These are phyloP conservation scores for Melikaiella ostensackeni DNA, from an alignment of 2,888 invertebrate genomes.

Conservation along the genomic window DNA sequence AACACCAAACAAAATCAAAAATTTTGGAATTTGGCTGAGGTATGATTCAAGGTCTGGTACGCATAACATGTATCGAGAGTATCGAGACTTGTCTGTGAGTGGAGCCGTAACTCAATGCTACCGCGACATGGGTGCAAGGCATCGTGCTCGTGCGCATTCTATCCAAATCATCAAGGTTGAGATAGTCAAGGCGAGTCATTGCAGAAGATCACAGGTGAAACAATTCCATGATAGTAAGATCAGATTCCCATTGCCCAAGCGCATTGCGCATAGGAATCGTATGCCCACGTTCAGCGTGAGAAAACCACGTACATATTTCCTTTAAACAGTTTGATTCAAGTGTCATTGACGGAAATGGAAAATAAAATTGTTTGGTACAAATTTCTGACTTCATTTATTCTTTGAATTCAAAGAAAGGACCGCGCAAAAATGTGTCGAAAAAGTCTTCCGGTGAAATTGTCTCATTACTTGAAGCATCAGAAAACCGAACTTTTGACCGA, in stretches of 20 bases:
- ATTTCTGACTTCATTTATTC: background rate
- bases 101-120: slow-evolving; percentile 99
- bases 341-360: background rate
- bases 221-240: slow-evolving; percentile 99
- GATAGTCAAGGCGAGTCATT: slow-evolving; percentile 91
- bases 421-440: too few species aligned
- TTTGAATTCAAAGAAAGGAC: background rate
- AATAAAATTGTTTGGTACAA: slow-evolving; percentile 1
- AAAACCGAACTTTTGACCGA: too few species aligned
- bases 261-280: slow-evolving; percentile 89
- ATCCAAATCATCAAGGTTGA: slow-evolving; percentile 99
- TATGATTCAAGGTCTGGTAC: slow-evolving; percentile 99
- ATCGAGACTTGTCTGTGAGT: slow-evolving; percentile 96
- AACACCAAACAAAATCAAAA: slow-evolving; percentile 96
- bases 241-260: slow-evolving; percentile 96
- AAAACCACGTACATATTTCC: slow-evolving; percentile 89
- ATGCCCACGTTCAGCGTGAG: slow-evolving; percentile 91
- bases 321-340: slow-evolving; percentile 73
- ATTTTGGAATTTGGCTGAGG: slow-evolving; percentile 99
- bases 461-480: too few species aligned
- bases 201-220: slow-evolving; percentile 95
- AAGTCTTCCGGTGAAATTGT: too few species aligned
- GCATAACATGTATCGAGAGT: slow-evolving; percentile 99
- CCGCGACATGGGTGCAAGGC: slow-evolving; percentile 92
- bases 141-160: slow-evolving; percentile 97